Conservation (phyloP, 2,113 vertebrate species). For the Amia ocellicauda region DNA sequence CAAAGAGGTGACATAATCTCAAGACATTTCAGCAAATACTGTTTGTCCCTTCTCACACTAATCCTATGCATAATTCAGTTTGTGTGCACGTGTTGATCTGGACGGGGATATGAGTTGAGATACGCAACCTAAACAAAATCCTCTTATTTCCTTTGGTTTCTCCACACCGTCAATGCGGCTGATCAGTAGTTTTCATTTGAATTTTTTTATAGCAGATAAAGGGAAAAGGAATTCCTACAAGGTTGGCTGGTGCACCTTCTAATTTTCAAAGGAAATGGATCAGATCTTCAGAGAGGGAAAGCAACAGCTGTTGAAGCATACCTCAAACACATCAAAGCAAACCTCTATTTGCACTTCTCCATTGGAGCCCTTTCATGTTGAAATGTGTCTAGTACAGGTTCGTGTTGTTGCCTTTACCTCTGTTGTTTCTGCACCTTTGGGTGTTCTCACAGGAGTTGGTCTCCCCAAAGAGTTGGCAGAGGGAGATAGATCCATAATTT, state of each 20-base stretch:
- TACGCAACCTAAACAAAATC: neutral
- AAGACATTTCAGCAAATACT: conserved; percentile 9
- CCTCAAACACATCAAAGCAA: conserved; percentile 62
- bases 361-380: conserved; percentile 59
- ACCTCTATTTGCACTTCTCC: conserved; percentile 44
- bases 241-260: conserved; percentile 27
- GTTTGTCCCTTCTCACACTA: conserved; percentile 31
- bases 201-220: too few species aligned
- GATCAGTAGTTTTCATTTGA: neutral
- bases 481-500: too few species aligned
- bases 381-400: conserved; percentile 39
- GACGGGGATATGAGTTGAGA: neutral
- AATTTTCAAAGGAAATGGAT: conserved; percentile 43
- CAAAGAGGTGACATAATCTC: conserved; percentile 38
- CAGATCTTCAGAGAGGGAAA: conserved; percentile 45
- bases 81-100: conserved; percentile 26
- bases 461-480: too few species aligned
- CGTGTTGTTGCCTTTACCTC: too few species aligned
- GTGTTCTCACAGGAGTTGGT: too few species aligned
- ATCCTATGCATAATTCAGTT: conserved; percentile 14
- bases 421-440: too few species aligned
- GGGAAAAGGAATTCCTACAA: conserved; percentile 38
- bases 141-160: neutral
- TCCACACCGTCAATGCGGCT: neutral
- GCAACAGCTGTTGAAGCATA: conserved; percentile 32